These are phyloP conservation scores for human DNA, from an alignment of 2,113 vertebrate genomes.

Conservation along the genomic window DNA sequence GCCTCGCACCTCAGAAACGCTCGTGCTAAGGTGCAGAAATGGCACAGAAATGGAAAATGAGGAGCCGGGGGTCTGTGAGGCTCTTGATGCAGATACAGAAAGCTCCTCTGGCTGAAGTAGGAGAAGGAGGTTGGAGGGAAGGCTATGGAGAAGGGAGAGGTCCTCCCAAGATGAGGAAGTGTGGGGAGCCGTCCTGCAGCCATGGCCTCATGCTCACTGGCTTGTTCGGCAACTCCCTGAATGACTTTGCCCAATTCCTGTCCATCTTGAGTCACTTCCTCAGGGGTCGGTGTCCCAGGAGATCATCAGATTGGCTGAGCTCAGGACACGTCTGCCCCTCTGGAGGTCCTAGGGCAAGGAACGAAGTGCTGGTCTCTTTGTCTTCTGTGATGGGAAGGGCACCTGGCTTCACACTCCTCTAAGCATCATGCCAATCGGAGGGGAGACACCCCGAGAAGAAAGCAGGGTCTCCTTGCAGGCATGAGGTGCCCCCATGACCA, in stretches of 20 bases:
- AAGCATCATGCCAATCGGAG: neutral
- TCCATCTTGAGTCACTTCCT: neutral
- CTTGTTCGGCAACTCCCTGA: no score
- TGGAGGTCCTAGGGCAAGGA: neutral
- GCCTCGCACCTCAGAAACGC: neutral
- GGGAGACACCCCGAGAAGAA: neutral
- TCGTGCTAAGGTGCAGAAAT: accelerated
- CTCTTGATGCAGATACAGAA: neutral
- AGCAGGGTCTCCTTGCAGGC: neutral
- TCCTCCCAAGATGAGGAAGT: no score
- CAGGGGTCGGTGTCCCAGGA: neutral
- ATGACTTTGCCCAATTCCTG: neutral
- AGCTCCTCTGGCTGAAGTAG: accelerated
- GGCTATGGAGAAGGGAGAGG: accelerated
- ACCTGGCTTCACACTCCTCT: neutral
- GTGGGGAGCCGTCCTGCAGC: no score
- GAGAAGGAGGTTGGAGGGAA: neutral
- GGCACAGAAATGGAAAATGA: neutral
- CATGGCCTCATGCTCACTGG: neutral
- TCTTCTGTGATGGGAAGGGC: neutral
- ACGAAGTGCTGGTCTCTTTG: neutral
- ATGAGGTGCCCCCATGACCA: neutral
- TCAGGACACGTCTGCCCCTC: neutral
- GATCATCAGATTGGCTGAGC: neutral
- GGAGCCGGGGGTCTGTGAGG: accelerated